A percentile compares a stretch with the other conserved stretches of the same genome.
Evolutionary conservation across 2,888 invertebrate genomes (phyloP).

Genomic region (Acanthosepion pharaonis): DNA sequence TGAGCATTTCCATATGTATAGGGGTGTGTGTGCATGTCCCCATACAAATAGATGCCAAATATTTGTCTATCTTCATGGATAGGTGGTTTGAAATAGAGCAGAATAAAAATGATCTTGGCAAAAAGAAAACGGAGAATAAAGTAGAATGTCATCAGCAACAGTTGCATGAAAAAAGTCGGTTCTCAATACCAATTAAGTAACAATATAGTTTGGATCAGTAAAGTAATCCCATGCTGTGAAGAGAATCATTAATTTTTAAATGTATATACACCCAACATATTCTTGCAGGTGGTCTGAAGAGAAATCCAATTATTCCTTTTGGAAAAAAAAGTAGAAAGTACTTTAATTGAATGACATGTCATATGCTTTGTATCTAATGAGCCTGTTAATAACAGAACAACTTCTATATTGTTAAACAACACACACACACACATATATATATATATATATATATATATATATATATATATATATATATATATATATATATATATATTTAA

Average conservation of each 20-base stretch:
- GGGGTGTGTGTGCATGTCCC: no score
- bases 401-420: not conserved
- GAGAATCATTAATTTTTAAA: not conserved
- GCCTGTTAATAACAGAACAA: not conserved
- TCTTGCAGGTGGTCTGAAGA: not conserved
- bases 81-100: not conserved
- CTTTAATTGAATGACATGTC: not conserved
- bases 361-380: not conserved
- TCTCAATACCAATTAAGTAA: constrained; percentile 18
- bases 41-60: not conserved
- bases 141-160: not conserved
- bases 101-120: not conserved
- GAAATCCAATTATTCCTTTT: constrained; percentile 2
- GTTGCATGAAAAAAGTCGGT: not conserved
- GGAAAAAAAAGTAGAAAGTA: not conserved
- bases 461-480: no score
- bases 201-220: not conserved
- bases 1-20: no score
- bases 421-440: no score
- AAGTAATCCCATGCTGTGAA: not conserved
- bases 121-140: not conserved
- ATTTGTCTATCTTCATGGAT: not conserved
- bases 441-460: not conserved
- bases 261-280: not conserved
- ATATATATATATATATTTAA: no score